Evolutionary conservation across 2,113 vertebrate genomes (phyloP).

Genomic region (Solenodon paradoxus): DNA sequence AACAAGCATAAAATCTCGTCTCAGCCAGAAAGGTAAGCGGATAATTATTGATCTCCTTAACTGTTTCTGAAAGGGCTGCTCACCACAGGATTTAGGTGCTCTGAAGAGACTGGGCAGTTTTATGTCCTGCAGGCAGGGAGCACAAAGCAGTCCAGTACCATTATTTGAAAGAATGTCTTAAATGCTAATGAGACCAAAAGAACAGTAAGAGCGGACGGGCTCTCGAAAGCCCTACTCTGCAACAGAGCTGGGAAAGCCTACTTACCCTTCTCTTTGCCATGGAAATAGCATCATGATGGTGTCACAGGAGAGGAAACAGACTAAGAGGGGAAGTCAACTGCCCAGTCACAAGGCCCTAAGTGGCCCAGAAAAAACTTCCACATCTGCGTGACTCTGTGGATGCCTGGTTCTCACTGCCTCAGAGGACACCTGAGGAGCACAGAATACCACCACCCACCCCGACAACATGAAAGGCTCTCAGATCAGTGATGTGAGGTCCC

Average conservation of each 20-base stretch:
- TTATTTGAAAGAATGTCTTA: neutral
- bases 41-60: neutral
- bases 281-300: neutral
- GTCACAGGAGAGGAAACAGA: neutral
- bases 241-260: neutral
- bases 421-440: neutral
- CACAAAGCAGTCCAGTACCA: neutral
- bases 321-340: neutral
- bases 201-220: accelerated
- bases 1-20: constrained; percentile 49
- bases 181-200: neutral
- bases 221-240: neutral
- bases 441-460: accelerated
- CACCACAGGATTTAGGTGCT: neutral
- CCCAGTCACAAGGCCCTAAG: neutral
- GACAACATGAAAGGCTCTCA: accelerated
- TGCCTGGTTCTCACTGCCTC: no score
- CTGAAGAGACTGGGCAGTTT: neutral
- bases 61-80: neutral
- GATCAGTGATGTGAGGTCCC: neutral
- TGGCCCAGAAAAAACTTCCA: neutral
- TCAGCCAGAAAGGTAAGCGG: constrained; percentile 28
- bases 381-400: no score
- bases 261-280: neutral
- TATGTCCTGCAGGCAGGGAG: neutral